Conservation (phyloP, 1,140 invertebrate genomes). For the Orchesella cincta region DNA sequence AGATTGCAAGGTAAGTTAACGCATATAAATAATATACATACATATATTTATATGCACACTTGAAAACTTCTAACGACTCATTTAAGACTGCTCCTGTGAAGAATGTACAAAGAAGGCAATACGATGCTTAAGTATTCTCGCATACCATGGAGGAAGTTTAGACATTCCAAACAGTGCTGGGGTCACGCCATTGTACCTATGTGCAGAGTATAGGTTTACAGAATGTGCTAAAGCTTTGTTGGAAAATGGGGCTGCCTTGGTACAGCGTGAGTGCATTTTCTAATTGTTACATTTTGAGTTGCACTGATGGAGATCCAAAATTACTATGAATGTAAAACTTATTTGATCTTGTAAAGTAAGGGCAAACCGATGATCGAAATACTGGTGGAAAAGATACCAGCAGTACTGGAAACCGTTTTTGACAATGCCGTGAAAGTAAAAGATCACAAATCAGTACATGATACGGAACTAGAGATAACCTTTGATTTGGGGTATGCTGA, state of each 20-base stretch:
- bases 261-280: not conserved
- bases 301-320: not conserved
- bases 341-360: not conserved
- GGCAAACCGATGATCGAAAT: constrained; percentile 30
- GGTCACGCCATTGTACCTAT: constrained; percentile 35
- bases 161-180: constrained; percentile 17
- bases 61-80: not conserved
- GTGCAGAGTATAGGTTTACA: not conserved
- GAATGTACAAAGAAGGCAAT: constrained; percentile 29
- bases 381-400: constrained; percentile 37
- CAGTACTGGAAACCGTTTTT: constrained; percentile 34
- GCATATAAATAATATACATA: no score
- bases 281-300: not conserved
- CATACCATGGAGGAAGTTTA: constrained; percentile 29
- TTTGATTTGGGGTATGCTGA: constrained; percentile 36
- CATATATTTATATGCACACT: not conserved
- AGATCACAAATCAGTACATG: constrained; percentile 6
- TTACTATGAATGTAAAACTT: not conserved
- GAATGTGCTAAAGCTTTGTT: constrained; percentile 32
- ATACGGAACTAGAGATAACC: constrained; percentile 26
- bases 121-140: constrained; percentile 34
- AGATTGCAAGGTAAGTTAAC: constrained; percentile 31
- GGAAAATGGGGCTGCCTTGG: constrained; percentile 27
- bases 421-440: constrained; percentile 33
- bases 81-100: constrained; percentile 39